Percentiles rank a stretch among this genome's conserved stretches.
phyloP scores from a whole-genome alignment of 23 tunicate genomes.

The Styela clava region DNA sequence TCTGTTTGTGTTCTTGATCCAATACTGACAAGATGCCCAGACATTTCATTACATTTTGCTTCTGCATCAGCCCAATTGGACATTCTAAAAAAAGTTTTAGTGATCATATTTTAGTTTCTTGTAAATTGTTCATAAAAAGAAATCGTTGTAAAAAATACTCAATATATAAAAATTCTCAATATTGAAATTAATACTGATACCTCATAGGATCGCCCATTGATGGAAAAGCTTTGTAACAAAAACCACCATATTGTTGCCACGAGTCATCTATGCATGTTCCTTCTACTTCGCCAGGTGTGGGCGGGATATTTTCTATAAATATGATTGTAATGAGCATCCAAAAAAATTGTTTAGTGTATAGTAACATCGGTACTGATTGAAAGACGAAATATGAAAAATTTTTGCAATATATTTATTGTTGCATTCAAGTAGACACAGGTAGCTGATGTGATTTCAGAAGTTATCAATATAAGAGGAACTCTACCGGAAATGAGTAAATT shows the following conservation, averaged over 20 bases:
- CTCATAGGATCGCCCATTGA: conserved; percentile 13
- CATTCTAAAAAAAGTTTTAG: conserved; percentile 21
- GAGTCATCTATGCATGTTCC: conserved; percentile 58
- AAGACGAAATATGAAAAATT: no score
- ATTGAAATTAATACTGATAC: no score
- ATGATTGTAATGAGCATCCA: no score
- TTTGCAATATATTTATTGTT: no score
- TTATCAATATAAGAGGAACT: no score
- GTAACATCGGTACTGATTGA: no score
- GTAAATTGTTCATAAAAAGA: no score
- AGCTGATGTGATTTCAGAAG: no score
- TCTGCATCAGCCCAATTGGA: conserved; percentile 80
- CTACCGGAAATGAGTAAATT: no score
- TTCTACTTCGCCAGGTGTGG: conserved; percentile 63
- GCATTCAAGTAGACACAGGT: no score
- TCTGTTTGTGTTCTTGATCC: conserved; percentile 55
- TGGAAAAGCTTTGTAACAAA: conserved; percentile 30
- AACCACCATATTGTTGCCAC: conserved; percentile 83
- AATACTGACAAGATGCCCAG: conserved; percentile 81
- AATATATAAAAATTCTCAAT: not conserved
- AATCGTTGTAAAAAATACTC: no score
- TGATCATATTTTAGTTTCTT: not conserved
- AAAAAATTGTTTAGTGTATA: no score
- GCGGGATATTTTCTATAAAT: conserved; percentile 58
- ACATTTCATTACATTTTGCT: conserved; percentile 27